Conservation (phyloP, 2,888 invertebrate genomes). For the Pelosia muscerda region DNA sequence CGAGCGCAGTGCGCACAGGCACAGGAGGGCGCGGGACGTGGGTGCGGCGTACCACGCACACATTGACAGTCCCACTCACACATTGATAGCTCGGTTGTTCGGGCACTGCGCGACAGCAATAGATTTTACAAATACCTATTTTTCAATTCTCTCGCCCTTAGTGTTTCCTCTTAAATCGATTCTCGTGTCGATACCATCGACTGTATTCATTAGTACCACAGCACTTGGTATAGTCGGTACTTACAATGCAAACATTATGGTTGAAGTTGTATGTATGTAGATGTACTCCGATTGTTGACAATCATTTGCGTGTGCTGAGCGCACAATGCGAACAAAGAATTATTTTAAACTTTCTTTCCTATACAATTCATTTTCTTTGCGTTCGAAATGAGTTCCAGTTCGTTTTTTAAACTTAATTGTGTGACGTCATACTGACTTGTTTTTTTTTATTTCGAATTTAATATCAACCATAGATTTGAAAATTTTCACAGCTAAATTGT, state of each 20-base stretch:
- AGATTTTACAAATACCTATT: too few relatives aligned
- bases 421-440: background rate
- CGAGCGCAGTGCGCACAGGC: too few relatives aligned
- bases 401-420: conserved; percentile 17
- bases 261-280: conserved; percentile 33
- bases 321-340: conserved; percentile 40
- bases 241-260: conserved; percentile 56
- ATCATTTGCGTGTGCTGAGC: conserved; percentile 37
- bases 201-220: conserved; percentile 52
- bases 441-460: conserved; percentile 6
- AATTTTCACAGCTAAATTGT: background rate
- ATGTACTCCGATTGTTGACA: conserved; percentile 52
- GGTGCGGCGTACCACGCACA: too few relatives aligned
- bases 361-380: conserved; percentile 33
- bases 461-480: background rate
- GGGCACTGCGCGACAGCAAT: too few relatives aligned
- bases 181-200: conserved; percentile 57
- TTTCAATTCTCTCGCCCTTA: too few relatives aligned
- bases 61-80: too few relatives aligned
- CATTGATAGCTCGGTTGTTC: too few relatives aligned
- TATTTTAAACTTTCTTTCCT: conserved; percentile 44
- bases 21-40: too few relatives aligned
- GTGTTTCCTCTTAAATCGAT: too few relatives aligned
- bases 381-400: conserved; percentile 12
- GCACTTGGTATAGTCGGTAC: conserved; percentile 26